A percentile compares a stretch with the other conserved stretches of the same genome.
These are phyloP conservation scores for Paracyclopina nana DNA, from an alignment of 1,140 invertebrate genomes.

Conservation along the genomic window DNA sequence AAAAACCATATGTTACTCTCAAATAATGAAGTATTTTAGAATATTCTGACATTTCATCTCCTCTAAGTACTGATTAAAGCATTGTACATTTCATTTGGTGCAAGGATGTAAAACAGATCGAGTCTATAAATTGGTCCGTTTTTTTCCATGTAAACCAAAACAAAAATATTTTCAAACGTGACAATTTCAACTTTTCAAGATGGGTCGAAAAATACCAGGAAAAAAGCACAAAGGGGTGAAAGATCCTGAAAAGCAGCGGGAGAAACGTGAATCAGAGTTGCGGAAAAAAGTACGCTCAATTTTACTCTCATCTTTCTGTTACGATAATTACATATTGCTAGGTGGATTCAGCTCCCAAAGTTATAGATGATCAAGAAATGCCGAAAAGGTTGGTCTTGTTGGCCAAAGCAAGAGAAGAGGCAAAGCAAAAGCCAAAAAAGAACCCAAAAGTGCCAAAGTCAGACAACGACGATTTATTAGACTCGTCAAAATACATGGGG, in stretches of 20 bases:
- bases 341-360: conserved; percentile 41
- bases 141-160: too few species aligned
- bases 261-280: conserved; percentile 34
- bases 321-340: too few species aligned
- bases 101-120: too few species aligned
- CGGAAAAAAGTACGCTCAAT: too few species aligned
- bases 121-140: too few species aligned
- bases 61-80: too few species aligned
- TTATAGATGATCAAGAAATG: conserved; percentile 40
- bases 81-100: too few species aligned
- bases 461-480: neutral
- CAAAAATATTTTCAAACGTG: too few species aligned
- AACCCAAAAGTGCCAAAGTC: neutral
- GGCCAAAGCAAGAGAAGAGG: conserved; percentile 34
- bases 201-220: conserved; percentile 50
- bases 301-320: too few species aligned
- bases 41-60: too few species aligned
- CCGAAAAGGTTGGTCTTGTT: conserved; percentile 40
- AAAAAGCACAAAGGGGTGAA: conserved; percentile 46
- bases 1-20: too few species aligned
- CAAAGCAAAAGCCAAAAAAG: neutral
- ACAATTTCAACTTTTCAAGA: conserved; percentile 21
- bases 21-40: too few species aligned
- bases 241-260: conserved; percentile 41
- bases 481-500: neutral